Percentiles rank a stretch among this genome's conserved stretches.
These are phyloP conservation scores for Operophtera brumata DNA, from an alignment of 2,888 invertebrate species.

Conservation along the genomic window DNA sequence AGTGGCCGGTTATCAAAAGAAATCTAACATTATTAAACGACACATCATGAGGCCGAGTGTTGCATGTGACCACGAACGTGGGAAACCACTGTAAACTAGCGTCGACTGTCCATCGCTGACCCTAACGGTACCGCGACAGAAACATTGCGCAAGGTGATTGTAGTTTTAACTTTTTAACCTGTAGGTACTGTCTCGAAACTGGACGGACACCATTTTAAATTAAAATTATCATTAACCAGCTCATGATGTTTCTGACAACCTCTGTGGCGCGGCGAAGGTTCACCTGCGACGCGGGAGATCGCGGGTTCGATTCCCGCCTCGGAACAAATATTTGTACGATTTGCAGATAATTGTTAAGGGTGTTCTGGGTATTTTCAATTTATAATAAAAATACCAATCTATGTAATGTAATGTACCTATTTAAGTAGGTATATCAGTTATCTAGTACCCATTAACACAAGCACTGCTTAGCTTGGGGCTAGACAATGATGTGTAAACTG, in stretches of 20 bases:
- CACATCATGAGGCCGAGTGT: conserved; percentile 21
- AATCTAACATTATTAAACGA: conserved; percentile 22
- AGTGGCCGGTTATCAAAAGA: conserved; percentile 17
- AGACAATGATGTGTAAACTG: too few species aligned
- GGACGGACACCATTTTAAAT: background rate
- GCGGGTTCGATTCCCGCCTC: too few species aligned
- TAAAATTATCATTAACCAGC: background rate
- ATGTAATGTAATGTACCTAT: too few species aligned
- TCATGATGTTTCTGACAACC: background rate
- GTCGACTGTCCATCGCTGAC: conserved; percentile 58
- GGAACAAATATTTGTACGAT: too few species aligned
- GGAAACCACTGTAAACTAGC: conserved; percentile 57
- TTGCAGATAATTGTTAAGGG: too few species aligned
- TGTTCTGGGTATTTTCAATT: too few species aligned
- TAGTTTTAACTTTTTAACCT: conserved; percentile 22
- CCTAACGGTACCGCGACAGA: conserved; percentile 58
- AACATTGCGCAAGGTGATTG: conserved; percentile 52
- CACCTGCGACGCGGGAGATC: too few species aligned
- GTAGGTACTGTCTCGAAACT: background rate
- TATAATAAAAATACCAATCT: too few species aligned
- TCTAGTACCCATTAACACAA: too few species aligned
- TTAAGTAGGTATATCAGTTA: too few species aligned
- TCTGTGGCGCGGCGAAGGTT: too few species aligned
- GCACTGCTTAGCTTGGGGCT: too few species aligned
- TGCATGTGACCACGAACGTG: conserved; percentile 58